Conservation (phyloP, 2,888 invertebrate genomes). For the Scrobipalpa atriplicella region DNA sequence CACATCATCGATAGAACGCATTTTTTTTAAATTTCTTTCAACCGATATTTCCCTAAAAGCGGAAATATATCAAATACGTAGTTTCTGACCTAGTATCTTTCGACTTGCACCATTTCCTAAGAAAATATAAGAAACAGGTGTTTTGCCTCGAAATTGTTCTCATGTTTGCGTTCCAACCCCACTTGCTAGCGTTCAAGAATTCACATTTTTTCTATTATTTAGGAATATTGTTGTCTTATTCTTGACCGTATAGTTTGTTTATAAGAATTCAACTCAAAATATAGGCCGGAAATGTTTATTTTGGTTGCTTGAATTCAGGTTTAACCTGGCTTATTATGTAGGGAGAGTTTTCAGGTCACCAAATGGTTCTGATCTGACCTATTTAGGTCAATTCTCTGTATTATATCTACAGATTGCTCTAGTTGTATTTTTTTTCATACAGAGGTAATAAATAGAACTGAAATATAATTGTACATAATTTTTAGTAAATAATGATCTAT, state of each 20-base stretch:
- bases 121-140: slow-evolving; percentile 33
- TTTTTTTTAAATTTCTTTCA: no score
- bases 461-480: no score
- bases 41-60: no score
- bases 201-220: slow-evolving; percentile 27
- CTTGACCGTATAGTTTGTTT: slow-evolving; percentile 31
- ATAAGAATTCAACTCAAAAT: slow-evolving; percentile 13
- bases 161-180: slow-evolving; percentile 33
- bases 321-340: not conserved
- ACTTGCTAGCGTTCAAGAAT: slow-evolving; percentile 25
- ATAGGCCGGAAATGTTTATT: not conserved
- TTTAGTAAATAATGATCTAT: no score
- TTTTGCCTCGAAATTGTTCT: slow-evolving; percentile 33
- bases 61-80: no score
- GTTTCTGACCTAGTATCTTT: not conserved
- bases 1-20: no score
- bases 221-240: slow-evolving; percentile 27
- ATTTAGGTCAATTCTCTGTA: no score
- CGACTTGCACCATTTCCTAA: slow-evolving; percentile 6
- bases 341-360: not conserved
- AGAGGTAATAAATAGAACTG: no score
- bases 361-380: not conserved
- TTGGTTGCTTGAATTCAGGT: not conserved
- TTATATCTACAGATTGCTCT: no score
- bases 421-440: no score